Base-by-base conservation (phyloP, 2,113 vertebrate genomes). In the Synodontis membranacea region DNA sequence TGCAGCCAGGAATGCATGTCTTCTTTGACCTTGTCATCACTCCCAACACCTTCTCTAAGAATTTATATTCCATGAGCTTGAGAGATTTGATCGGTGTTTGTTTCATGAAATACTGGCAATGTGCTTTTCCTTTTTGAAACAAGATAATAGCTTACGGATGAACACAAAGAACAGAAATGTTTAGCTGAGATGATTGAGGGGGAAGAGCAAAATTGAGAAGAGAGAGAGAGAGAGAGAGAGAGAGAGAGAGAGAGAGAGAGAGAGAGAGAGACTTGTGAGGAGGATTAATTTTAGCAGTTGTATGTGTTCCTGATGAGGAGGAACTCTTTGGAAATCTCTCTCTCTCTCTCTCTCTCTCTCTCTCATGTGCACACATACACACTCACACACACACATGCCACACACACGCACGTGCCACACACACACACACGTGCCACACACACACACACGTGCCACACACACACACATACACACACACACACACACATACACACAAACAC, bases 91-190 rank as follows among this genome's bases (percentile, higher is more conserved):
- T n/a, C n/a, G n/a, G n/a, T n/a, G n/a, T n/a, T n/a, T n/a, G n/a
- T n/a, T n/a, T n/a, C n/a, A n/a, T n/a, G n/a, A n/a, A n/a, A n/a
- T n/a, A n/a, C n/a, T n/a, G n/a, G n/a, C n/a, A n/a, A n/a, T n/a
- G n/a, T n/a, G n/a, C n/a, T n/a, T n/a, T n/a, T n/a, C n/a, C n/a
- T n/a, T n/a, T n/a, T n/a, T n/a, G n/a, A n/a, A n/a, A n/a, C n/a
- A n/a, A n/a, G n/a, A n/a, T n/a, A n/a, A n/a, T n/a, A n/a, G n/a
- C 76, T 44, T 84, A 78, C 39, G 79, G 72, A 78, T 62, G 23
- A 74, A 39, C 39, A 48, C 23, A 75, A 68, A 66, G 54, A 74
- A 85, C n/a, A 81, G 83, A 25, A 70, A 15, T 68, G 82, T 80
- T 88, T 72, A 80, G 75, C 28, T 42, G 17, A 58, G 76, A 19